Evolutionary conservation across 2,113 vertebrate genomes (phyloP), one percentile per base, ranked within the genome.

Genomic region (Pluvialis apricaria): DNA sequence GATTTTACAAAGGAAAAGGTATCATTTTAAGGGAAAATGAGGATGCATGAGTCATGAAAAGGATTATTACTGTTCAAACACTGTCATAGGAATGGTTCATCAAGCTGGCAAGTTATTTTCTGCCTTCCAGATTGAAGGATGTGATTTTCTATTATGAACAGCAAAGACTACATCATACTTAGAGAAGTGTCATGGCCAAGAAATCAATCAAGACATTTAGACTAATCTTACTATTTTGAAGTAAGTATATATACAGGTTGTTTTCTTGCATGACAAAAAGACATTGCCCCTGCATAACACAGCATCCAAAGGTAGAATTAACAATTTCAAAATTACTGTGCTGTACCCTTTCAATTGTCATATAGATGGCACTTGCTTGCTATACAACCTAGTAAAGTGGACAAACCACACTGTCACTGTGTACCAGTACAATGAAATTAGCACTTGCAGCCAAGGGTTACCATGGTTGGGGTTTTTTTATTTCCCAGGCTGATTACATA

Each of bases 11-110:
- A 95, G 75, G 31, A 88, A 96, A 95, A 65, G 29, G 13, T 89
- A 93, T 85, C 5, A 90, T 96, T 97, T 98, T 45, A 95, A 72
- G 90, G 54, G n/a, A 96, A 98, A 97, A 96, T 86, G 36, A 95
- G 61, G 25, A 92, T 88, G 44, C 29, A 69, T 78, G 68, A 89
- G 66, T 94, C 83, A 77, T 55, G 66, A 96, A 94, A 96, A 86
- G 31, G 65, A 86, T 89, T 96, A 97, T 97, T 96, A 92, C 78
- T 92, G 49, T 96, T 97, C 60, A 88, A 95, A 97, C 49, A 88
- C 19, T 80, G 62, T 88, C 15, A 44, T 69, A 92, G 34, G 38
- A 87, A 91, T 65, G 42, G 61, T 88, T 96, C 58, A 82, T 90
- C 78, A 96, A 95, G 16, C 32, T 91, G 21, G 69, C 80, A 90